phyloP scores from a whole-genome alignment of 2,797 vertebrate species.

The Cetoscarus ocellatus region DNA sequence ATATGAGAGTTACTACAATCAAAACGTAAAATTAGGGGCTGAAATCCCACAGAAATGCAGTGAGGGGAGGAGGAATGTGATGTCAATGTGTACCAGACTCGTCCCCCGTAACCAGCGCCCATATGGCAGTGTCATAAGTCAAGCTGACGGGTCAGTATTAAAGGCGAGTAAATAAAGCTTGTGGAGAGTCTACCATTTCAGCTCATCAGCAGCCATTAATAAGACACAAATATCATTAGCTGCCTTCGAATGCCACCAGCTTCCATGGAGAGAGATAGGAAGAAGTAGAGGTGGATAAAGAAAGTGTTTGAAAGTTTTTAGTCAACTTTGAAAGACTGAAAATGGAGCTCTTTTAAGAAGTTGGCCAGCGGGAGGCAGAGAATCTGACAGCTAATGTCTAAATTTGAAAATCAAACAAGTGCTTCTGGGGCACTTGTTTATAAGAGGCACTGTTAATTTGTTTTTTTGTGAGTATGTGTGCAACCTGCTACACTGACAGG shows the following conservation, averaged over 20 bases:
- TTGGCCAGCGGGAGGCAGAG: neutral
- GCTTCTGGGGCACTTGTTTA: slow-evolving; percentile 1
- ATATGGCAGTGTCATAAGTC: slow-evolving; percentile 75
- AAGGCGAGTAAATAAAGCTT: slow-evolving; percentile 83
- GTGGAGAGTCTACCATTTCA: slow-evolving; percentile 81
- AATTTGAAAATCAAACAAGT: neutral
- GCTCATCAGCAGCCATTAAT: slow-evolving; percentile 84
- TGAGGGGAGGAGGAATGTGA: slow-evolving; percentile 18
- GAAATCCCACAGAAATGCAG: slow-evolving; percentile 7
- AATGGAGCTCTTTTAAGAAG: neutral
- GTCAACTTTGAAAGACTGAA: neutral
- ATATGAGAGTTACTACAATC: neutral
- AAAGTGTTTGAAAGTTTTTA: neutral
- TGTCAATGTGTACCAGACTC: slow-evolving; percentile 25
- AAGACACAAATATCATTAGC: slow-evolving; percentile 82
- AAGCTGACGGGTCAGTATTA: slow-evolving; percentile 75
- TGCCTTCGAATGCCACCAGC: slow-evolving; percentile 52
- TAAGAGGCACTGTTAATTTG: neutral
- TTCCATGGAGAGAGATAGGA: slow-evolving; percentile 17
- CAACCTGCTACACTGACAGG: slow-evolving; percentile 36
- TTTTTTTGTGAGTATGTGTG: neutral
- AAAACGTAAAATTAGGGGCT: slow-evolving; percentile 6
- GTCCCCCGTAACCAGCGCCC: slow-evolving; percentile 36
- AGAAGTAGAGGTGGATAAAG: neutral
- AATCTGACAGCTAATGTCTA: neutral